phyloP scores from a whole-genome alignment of 2,797 vertebrate species.

The Schizopygopsis malacanthus region DNA sequence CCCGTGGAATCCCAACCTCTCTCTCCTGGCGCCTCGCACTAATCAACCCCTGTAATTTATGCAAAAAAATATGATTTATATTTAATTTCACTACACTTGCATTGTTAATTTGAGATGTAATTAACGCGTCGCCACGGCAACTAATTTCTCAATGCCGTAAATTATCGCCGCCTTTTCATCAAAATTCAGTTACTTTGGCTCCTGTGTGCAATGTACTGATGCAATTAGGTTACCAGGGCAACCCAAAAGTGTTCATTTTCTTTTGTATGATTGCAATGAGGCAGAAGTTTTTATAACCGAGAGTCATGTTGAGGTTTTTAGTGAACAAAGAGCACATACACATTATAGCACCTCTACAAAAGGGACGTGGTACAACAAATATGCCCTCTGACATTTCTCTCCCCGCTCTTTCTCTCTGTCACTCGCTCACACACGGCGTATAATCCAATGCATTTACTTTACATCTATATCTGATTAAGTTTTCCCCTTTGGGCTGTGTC shows the following conservation, averaged over 20 bases:
- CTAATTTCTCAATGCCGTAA: slow-evolving; percentile 99
- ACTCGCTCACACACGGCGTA: neutral
- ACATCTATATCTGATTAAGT: slow-evolving; percentile 46
- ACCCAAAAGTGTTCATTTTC: slow-evolving; percentile 99
- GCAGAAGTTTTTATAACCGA: slow-evolving; percentile 91
- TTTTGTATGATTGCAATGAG: slow-evolving; percentile 96
- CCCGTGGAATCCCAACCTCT: slow-evolving; percentile 99
- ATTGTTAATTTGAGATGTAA: slow-evolving; percentile 99
- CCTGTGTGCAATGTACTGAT: slow-evolving; percentile 99
- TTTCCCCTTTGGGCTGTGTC: slow-evolving; percentile 19
- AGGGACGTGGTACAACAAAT: slow-evolving; percentile 58
- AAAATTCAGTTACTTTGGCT: slow-evolving; percentile 99
- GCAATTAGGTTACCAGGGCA: slow-evolving; percentile 99
- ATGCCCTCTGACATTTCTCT: slow-evolving; percentile 42
- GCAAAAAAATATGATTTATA: slow-evolving; percentile 99
- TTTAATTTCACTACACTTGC: slow-evolving; percentile 99
- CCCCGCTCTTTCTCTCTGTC: neutral
- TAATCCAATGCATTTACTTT: slow-evolving; percentile 38
- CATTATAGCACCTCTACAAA: slow-evolving; percentile 67
- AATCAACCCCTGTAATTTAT: slow-evolving; percentile 99
- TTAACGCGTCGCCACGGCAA: slow-evolving; percentile 99
- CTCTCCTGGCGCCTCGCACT: slow-evolving; percentile 99
- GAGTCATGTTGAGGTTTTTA: slow-evolving; percentile 84
- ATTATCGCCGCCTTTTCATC: slow-evolving; percentile 99
- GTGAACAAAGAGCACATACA: slow-evolving; percentile 73